Evolutionary conservation across 2,113 vertebrate species (phyloP).

Genomic region (Felis catus): F.catus_Fca126_mat1.0 CM031417.1:56747001-56747500

Average conservation of each 20-base stretch:
- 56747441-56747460: not conserved
- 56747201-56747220: not conserved
- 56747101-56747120: not conserved
- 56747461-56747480: not conserved
- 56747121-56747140: not conserved
- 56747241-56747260: not conserved
- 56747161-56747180: not conserved
- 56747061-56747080: not conserved
- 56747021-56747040: not conserved
- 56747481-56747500: not conserved
- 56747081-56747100: not conserved
- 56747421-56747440: not conserved
- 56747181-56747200: not conserved
- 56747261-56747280: not conserved
- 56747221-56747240: fast-evolving
- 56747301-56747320: not conserved
- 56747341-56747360: not conserved
- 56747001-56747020: not conserved
- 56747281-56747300: not conserved
- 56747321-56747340: not conserved
- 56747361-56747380: not conserved
- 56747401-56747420: not conserved
- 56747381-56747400: not conserved
- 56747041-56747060: not conserved
- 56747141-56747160: not conserved